Conservation (phyloP, 2,113 vertebrate genomes). For the Siphamia tubifer region DNA sequence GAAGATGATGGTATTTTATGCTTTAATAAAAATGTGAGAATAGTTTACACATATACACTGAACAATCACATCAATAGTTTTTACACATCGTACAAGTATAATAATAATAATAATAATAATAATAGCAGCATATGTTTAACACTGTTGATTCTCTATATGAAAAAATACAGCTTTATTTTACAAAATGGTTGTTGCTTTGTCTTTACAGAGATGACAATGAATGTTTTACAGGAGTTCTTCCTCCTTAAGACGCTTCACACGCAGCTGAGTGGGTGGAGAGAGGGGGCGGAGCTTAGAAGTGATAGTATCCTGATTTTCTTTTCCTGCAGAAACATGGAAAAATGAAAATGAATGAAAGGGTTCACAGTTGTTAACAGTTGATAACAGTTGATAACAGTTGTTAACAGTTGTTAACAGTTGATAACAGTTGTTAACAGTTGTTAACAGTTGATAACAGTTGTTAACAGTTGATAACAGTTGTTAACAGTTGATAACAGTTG, state of each 20-base stretch:
- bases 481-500: no score
- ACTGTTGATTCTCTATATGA: conserved; percentile 84
- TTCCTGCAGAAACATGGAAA: conserved; percentile 79
- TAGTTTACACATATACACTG: conserved; percentile 85
- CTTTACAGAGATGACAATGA: conserved; percentile 53
- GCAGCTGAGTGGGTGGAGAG: conserved; percentile 26
- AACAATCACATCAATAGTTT: conserved; percentile 80
- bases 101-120: no score
- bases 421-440: no score
- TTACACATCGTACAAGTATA: conserved; percentile 83
- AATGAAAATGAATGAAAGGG: neutral
- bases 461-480: no score
- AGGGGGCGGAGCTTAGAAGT: conserved; percentile 84
- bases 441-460: no score
- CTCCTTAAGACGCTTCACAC: conserved; percentile 43
- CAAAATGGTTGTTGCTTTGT: conserved; percentile 75
- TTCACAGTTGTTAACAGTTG: no score
- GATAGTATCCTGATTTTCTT: conserved; percentile 87
- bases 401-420: no score
- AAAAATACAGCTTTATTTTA: conserved; percentile 89
- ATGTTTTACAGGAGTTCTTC: conserved; percentile 59
- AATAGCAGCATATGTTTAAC: conserved; percentile 86
- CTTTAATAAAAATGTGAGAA: conserved; percentile 84
- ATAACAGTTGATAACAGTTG: no score
- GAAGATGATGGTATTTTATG: conserved; percentile 68